Conservation (phyloP, 2,797 vertebrate species). For the Muraenolepis orangiensis region DNA sequence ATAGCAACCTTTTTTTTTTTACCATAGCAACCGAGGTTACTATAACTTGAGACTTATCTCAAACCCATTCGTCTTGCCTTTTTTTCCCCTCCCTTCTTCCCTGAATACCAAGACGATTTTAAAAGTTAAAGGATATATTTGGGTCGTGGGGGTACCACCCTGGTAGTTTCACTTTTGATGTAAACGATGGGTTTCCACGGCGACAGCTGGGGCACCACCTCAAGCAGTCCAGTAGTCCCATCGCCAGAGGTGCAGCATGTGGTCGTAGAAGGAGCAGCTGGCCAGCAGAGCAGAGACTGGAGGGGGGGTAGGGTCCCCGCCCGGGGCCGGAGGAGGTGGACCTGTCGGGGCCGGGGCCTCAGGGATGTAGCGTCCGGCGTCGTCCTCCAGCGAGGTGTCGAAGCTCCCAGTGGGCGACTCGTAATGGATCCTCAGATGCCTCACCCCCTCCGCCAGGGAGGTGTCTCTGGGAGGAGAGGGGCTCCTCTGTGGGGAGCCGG, state of each 20-base stretch:
- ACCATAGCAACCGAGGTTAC: neutral
- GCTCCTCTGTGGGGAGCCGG: conserved; percentile 42
- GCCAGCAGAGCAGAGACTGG: conserved; percentile 46
- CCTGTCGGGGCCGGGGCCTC: neutral
- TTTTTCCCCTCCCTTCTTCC: neutral
- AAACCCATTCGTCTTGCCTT: neutral
- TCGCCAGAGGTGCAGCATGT: conserved; percentile 88
- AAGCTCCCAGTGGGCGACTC: conserved; percentile 80
- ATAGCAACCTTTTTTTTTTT: too few species aligned
- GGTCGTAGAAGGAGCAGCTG: conserved; percentile 94
- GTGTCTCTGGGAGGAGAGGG: conserved; percentile 42
- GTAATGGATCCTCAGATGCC: conserved; percentile 77
- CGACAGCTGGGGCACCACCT: neutral
- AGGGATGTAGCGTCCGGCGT: conserved; percentile 61
- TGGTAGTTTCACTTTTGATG: neutral
- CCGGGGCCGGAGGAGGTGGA: neutral
- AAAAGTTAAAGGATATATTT: neutral
- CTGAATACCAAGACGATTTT: neutral
- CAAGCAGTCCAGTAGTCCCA: conserved; percentile 81
- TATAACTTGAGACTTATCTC: neutral
- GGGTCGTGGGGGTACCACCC: neutral
- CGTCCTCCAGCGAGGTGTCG: conserved; percentile 74
- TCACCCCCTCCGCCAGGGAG: conserved; percentile 47
- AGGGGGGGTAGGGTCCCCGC: neutral
- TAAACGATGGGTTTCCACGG: neutral